Evolutionary conservation across 2,888 invertebrate genomes (phyloP).

Genomic region (Perithous albicinctus): DNA sequence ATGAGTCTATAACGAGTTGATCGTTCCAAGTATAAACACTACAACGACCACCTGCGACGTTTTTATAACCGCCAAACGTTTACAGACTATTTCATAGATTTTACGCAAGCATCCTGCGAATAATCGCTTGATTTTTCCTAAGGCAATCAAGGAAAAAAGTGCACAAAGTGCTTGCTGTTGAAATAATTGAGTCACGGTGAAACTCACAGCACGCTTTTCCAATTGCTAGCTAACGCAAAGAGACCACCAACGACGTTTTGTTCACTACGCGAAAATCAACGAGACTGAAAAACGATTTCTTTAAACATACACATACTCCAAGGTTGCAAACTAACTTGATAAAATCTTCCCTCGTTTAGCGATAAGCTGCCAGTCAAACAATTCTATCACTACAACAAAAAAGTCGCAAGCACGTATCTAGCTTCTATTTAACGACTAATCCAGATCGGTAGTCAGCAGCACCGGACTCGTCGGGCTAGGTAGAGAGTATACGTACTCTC

Average conservation of each 20-base stretch:
- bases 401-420: background rate
- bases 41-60: background rate
- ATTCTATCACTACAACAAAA: background rate
- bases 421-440: background rate
- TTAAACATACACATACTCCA: background rate
- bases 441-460: background rate
- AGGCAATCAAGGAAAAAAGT: background rate
- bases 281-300: background rate
- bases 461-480: background rate
- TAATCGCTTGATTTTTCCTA: background rate
- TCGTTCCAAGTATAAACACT: background rate
- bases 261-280: background rate
- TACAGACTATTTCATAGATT: background rate
- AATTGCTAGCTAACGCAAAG: background rate
- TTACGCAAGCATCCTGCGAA: background rate
- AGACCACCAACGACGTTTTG: background rate
- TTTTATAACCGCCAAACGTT: background rate
- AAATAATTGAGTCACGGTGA: slow-evolving; percentile 2
- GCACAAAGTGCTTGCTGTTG: background rate
- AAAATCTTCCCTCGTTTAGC: no score
- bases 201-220: background rate
- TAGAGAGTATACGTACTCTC: slow-evolving; percentile 19
- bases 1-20: background rate
- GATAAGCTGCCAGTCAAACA: background rate
- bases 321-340: no score